These are phyloP conservation scores for Geophilus truncorum DNA, from an alignment of 2,888 invertebrate genomes.

Conservation along the genomic window DNA sequence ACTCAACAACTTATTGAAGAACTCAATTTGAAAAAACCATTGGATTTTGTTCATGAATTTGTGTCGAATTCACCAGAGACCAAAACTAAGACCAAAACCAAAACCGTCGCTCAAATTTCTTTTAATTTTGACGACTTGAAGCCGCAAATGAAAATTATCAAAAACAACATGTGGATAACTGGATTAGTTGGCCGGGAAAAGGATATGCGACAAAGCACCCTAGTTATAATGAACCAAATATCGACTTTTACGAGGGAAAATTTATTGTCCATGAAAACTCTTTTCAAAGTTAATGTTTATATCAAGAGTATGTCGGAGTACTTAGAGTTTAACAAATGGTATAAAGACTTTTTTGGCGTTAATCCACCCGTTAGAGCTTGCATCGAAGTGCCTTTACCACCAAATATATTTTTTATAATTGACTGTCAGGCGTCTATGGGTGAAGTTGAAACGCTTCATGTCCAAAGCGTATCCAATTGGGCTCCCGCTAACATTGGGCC, in stretches of 20 bases:
- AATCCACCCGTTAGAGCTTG: slow-evolving; percentile 80
- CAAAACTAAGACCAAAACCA: background rate
- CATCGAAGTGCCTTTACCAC: slow-evolving; percentile 70
- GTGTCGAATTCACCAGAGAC: background rate
- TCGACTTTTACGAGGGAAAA: background rate
- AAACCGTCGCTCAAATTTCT: background rate
- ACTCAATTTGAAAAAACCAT: background rate
- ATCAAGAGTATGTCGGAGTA: slow-evolving; percentile 78
- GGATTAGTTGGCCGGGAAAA: background rate
- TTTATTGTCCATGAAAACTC: slow-evolving; percentile 55
- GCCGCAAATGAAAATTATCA: background rate
- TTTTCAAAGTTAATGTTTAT: slow-evolving; percentile 78
- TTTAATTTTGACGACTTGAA: background rate
- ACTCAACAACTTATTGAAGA: background rate
- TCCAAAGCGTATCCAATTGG: slow-evolving; percentile 94
- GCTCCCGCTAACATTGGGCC: slow-evolving; percentile 97
- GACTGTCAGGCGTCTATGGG: slow-evolving; percentile 29
- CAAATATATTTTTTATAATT: slow-evolving; percentile 45
- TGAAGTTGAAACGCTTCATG: slow-evolving; percentile 60
- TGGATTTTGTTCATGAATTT: background rate
- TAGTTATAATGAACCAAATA: background rate
- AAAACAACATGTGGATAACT: background rate
- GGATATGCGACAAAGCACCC: background rate
- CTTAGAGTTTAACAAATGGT: slow-evolving; percentile 68
- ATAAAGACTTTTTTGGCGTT: slow-evolving; percentile 66